These are phyloP conservation scores for Trichonephila clavata DNA, from an alignment of 1,140 invertebrate genomes.

Conservation along the genomic window DNA sequence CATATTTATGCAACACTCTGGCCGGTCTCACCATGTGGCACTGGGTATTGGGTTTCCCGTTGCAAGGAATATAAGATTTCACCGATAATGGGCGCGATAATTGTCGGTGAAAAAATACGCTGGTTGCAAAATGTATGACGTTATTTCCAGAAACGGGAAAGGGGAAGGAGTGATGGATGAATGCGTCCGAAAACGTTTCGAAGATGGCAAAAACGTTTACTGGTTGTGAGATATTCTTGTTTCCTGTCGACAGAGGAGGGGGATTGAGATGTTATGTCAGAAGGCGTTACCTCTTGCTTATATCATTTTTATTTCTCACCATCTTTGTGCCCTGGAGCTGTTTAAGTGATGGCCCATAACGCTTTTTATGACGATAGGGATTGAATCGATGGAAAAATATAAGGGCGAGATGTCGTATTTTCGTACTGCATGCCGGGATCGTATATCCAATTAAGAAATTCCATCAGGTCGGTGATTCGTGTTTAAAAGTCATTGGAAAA, in stretches of 20 bases:
- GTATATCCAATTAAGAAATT: constrained; percentile 21
- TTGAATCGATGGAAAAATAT: background rate
- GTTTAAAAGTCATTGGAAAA: background rate
- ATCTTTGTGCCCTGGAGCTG: background rate
- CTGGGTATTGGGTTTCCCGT: constrained; percentile 28
- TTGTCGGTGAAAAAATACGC: constrained; percentile 31
- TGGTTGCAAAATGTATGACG: background rate
- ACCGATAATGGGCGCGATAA: constrained; percentile 59
- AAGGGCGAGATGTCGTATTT: background rate
- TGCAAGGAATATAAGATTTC: background rate
- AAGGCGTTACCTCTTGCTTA: constrained; percentile 20
- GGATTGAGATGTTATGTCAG: constrained; percentile 58
- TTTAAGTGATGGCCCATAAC: background rate
- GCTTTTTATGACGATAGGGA: background rate
- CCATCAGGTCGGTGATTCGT: background rate
- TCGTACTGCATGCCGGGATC: background rate
- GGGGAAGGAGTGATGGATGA: background rate
- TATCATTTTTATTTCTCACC: constrained; percentile 40
- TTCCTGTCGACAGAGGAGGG: constrained; percentile 35
- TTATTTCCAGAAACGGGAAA: constrained; percentile 29
- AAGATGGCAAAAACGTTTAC: constrained; percentile 32
- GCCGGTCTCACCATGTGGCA: constrained; percentile 50
- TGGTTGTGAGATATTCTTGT: constrained; percentile 16
- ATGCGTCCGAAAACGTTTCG: background rate
- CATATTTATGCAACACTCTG: constrained; percentile 56